These are phyloP conservation scores for Bombus waltoni DNA, from an alignment of 1,140 invertebrate species.

Conservation along the genomic window DNA sequence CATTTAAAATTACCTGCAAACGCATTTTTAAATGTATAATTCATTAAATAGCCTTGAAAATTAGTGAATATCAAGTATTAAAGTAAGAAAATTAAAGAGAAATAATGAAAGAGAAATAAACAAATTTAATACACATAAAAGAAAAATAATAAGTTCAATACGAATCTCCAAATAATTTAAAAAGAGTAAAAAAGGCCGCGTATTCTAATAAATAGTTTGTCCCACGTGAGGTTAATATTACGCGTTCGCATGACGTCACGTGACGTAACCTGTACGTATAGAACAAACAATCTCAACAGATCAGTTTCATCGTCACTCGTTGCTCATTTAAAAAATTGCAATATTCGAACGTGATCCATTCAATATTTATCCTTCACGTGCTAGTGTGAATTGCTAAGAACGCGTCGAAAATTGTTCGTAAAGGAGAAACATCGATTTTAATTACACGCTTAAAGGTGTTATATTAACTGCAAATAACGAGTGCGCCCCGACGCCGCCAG, in stretches of 20 bases:
- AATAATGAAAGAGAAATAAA: neutral
- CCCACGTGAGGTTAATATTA: neutral
- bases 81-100: neutral
- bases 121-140: neutral
- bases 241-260: neutral
- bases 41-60: neutral
- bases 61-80: neutral
- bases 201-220: neutral
- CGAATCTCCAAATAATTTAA: neutral
- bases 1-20: neutral
- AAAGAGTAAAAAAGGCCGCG: neutral
- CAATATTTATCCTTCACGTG: neutral
- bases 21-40: neutral
- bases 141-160: too few relatives aligned
- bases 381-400: neutral
- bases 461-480: constrained; percentile 34
- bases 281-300: neutral
- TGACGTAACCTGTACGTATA: neutral
- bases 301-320: neutral
- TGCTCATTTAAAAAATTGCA: too few relatives aligned
- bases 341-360: neutral
- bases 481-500: constrained; percentile 47
- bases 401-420: neutral
- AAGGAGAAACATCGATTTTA: constrained; percentile 4
- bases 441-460: constrained; percentile 36